Evolutionary conservation across 2,888 invertebrate species (phyloP).

Genomic region (Seladonia tumulorum): DNA sequence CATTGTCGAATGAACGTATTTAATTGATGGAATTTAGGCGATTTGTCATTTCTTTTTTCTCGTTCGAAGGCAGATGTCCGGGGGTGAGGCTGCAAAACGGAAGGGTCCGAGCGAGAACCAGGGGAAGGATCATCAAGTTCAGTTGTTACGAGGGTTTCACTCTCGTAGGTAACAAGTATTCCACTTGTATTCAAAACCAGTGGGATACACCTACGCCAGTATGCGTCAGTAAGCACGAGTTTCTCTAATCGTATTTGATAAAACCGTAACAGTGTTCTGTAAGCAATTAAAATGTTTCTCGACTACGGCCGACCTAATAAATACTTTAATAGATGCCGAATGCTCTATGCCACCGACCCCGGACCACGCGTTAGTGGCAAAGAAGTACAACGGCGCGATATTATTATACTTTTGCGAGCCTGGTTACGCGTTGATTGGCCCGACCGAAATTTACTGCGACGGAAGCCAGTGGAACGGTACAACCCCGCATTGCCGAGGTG

Average conservation of each 20-base stretch:
- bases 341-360: constrained; percentile 85
- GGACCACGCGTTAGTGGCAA: constrained; percentile 85
- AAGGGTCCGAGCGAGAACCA: constrained; percentile 83
- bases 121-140: constrained; percentile 87
- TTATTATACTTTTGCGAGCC: constrained; percentile 89
- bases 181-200: constrained; percentile 88
- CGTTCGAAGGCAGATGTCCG: constrained; percentile 80
- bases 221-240: constrained; percentile 89
- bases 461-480: constrained; percentile 89
- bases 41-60: neutral
- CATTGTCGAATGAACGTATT: neutral
- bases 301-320: neutral
- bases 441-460: constrained; percentile 89
- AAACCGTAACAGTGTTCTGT: constrained; percentile 15
- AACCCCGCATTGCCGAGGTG: constrained; percentile 88
- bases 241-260: constrained; percentile 30
- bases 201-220: constrained; percentile 90
- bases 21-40: neutral
- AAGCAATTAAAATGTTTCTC: constrained; percentile 20
- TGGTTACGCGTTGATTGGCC: constrained; percentile 87
- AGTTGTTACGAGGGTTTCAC: constrained; percentile 87
- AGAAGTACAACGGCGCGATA: constrained; percentile 86
- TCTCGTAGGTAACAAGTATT: constrained; percentile 89
- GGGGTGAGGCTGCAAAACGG: constrained; percentile 85
- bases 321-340: constrained; percentile 85